Evolutionary conservation across 2,888 invertebrate genomes (phyloP).

Genomic region (Archips xylosteana): DNA sequence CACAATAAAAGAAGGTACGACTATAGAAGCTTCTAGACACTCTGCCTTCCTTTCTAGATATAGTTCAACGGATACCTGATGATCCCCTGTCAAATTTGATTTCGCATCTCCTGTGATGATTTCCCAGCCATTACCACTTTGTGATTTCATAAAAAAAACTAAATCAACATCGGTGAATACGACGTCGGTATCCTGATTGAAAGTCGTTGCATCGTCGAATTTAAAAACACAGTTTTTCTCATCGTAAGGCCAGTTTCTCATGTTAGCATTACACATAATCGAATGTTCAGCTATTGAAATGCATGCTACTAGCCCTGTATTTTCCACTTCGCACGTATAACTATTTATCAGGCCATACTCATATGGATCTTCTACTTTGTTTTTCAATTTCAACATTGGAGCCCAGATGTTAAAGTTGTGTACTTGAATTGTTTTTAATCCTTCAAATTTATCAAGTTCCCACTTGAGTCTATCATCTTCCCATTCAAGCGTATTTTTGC

Average conservation of each 20-base stretch:
- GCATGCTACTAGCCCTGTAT: constrained; percentile 17
- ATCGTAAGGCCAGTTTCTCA: constrained; percentile 36
- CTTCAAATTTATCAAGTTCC: constrained; percentile 55
- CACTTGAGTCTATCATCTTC: constrained; percentile 55
- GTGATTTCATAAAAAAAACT: neutral
- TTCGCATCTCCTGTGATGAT: neutral
- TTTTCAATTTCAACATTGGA: constrained; percentile 51
- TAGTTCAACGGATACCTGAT: constrained; percentile 22
- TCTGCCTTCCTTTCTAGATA: constrained; percentile 25
- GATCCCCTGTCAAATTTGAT: constrained; percentile 16
- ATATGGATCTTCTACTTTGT: constrained; percentile 40
- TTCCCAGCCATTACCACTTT: constrained; percentile 11
- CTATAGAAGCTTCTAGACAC: constrained; percentile 25
- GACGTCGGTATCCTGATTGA: neutral
- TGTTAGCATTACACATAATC: constrained; percentile 2
- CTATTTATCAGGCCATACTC: neutral
- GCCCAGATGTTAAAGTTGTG: constrained; percentile 48
- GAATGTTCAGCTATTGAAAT: neutral
- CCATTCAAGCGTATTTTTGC: constrained; percentile 50
- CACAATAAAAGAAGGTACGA: constrained; percentile 15
- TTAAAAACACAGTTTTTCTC: constrained; percentile 21
- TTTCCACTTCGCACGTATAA: constrained; percentile 2
- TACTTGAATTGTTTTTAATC: constrained; percentile 44
- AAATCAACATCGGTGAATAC: constrained; percentile 7
- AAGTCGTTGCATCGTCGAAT: constrained; percentile 20